Conservation (phyloP, 2,113 vertebrate genomes). For the Lethenteron camtschaticum region DNA sequence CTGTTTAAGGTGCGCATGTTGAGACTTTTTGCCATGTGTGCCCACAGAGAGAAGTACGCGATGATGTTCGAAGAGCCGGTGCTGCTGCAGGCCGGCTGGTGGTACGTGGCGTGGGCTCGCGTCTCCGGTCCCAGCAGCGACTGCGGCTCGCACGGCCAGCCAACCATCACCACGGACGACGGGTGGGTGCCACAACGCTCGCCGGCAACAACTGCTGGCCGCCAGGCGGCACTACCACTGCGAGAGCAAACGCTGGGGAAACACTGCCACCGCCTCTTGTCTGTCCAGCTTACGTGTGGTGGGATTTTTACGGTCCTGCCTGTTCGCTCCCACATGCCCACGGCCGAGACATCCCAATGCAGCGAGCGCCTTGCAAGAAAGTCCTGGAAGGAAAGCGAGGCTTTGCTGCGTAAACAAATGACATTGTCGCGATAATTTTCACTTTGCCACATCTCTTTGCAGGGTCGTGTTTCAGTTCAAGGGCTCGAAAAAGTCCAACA, state of each 20-base stretch:
- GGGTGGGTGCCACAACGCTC: slow-evolving; percentile 28
- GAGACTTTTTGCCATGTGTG: slow-evolving; percentile 7
- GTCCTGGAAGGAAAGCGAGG: no score
- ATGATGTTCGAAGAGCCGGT: slow-evolving; percentile 99
- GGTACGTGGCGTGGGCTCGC: slow-evolving; percentile 94
- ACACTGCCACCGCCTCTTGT: no score
- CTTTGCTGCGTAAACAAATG: no score
- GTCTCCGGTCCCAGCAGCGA: slow-evolving; percentile 95
- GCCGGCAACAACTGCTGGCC: no score
- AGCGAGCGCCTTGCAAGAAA: no score
- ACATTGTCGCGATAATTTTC: no score
- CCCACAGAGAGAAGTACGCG: slow-evolving; percentile 74
- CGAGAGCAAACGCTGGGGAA: no score
- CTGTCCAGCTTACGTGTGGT: no score
- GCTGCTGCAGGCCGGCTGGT: slow-evolving; percentile 84
- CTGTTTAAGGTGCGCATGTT: background rate
- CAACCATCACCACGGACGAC: slow-evolving; percentile 91
- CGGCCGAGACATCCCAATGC: no score
- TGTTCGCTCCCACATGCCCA: no score
- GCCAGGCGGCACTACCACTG: no score
- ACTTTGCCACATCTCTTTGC: slow-evolving; percentile 12
- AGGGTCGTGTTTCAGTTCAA: slow-evolving; percentile 98
- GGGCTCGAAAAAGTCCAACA: slow-evolving; percentile 99
- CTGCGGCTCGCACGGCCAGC: slow-evolving; percentile 89
- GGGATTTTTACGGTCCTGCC: no score